Conservation (phyloP, 2,113 vertebrate species). For the Pangasianodon gigas region DNA sequence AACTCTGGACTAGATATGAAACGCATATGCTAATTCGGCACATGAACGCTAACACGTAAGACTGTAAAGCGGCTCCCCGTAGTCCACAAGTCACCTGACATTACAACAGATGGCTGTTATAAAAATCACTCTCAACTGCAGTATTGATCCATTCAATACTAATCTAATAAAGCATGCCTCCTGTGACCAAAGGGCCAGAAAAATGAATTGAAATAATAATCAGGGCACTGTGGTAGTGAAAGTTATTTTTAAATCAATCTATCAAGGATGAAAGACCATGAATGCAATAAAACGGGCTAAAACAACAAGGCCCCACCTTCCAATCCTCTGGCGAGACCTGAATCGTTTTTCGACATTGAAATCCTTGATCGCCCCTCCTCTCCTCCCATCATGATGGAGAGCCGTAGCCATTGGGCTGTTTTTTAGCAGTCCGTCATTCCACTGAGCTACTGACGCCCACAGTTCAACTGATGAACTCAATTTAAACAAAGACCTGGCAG, state of each 20-base stretch:
- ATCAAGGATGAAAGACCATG: slow-evolving; percentile 44
- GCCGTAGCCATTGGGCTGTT: slow-evolving; percentile 48
- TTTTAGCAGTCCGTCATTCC: slow-evolving; percentile 41
- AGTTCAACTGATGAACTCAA: slow-evolving; percentile 58
- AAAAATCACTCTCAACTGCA: slow-evolving; percentile 55
- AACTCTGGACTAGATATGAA: slow-evolving; percentile 36
- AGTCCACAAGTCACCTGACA: slow-evolving; percentile 47
- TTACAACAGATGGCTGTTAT: slow-evolving; percentile 47
- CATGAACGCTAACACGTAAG: slow-evolving; percentile 36
- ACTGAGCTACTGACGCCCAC: slow-evolving; percentile 46
- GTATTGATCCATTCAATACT: slow-evolving; percentile 56
- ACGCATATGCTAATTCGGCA: slow-evolving; percentile 27
- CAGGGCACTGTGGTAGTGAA: slow-evolving; percentile 48
- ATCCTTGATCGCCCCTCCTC: background rate
- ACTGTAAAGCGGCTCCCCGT: slow-evolving; percentile 39
- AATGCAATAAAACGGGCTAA: slow-evolving; percentile 45
- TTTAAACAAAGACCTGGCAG: slow-evolving; percentile 55
- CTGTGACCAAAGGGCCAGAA: slow-evolving; percentile 54
- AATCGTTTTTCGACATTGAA: slow-evolving; percentile 38
- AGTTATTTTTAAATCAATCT: slow-evolving; percentile 49
- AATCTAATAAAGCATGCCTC: slow-evolving; percentile 54
- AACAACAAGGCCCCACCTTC: slow-evolving; percentile 32
- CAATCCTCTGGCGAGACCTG: slow-evolving; percentile 37
- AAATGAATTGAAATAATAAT: slow-evolving; percentile 60
- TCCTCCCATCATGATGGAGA: slow-evolving; percentile 22